These are phyloP conservation scores for Coregonus clupeaformis DNA, from an alignment of 2,113 vertebrate species.

Conservation along the genomic window DNA sequence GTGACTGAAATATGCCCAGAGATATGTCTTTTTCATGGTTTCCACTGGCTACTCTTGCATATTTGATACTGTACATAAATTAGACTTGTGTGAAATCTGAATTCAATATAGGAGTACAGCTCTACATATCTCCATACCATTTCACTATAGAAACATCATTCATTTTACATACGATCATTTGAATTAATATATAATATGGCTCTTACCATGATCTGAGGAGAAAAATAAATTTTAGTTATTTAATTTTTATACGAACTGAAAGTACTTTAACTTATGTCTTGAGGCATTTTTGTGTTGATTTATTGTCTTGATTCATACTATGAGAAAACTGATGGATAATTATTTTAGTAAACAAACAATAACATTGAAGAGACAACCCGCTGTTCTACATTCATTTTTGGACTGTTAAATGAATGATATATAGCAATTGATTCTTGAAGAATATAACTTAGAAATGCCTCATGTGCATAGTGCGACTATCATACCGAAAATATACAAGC, in stretches of 20 bases:
- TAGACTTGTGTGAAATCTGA: neutral
- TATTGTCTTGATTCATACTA: neutral
- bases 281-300: neutral
- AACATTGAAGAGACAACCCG: too few species aligned
- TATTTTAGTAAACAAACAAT: too few species aligned
- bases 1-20: neutral
- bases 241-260: neutral
- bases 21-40: neutral
- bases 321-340: too few species aligned
- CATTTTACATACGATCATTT: neutral
- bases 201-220: neutral
- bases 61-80: conserved; percentile 4
- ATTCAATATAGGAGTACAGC: neutral
- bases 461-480: too few species aligned
- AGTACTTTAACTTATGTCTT: neutral
- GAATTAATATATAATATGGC: neutral
- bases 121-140: conserved; percentile 5
- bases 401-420: too few species aligned
- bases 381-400: too few species aligned
- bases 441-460: too few species aligned
- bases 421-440: too few species aligned
- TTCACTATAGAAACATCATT: neutral
- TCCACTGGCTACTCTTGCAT: neutral
- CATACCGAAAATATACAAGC: too few species aligned
- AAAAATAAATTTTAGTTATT: neutral